These are phyloP conservation scores for Sphenodon punctatus DNA, from an alignment of 2,797 vertebrate species.

Conservation along the genomic window DNA sequence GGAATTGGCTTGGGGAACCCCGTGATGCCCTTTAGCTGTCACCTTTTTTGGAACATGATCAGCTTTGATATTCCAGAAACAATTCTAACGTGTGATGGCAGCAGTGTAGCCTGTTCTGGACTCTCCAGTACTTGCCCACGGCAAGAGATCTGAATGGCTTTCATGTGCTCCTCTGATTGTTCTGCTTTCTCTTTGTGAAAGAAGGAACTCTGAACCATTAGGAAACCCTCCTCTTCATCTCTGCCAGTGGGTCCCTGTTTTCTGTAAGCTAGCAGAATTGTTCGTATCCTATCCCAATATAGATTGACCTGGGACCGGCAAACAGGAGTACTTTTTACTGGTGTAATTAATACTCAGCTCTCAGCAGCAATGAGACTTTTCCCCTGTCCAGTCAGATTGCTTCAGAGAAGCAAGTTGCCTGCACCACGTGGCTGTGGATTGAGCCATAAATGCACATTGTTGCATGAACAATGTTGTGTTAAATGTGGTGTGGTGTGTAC, in stretches of 20 bases:
- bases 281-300: constrained; percentile 65
- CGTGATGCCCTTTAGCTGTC: neutral
- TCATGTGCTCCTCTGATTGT: neutral
- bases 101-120: constrained; percentile 30
- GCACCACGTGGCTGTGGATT: neutral
- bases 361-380: constrained; percentile 41
- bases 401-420: neutral
- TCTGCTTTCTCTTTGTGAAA: neutral
- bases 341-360: constrained; percentile 49
- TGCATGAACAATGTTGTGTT: neutral
- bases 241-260: constrained; percentile 61
- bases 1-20: neutral
- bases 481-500: neutral
- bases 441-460: neutral
- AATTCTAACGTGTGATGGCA: constrained; percentile 1
- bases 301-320: constrained; percentile 57
- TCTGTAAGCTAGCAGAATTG: constrained; percentile 64
- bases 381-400: constrained; percentile 21
- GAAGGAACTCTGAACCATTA: constrained; percentile 13
- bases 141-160: constrained; percentile 25
- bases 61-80: neutral
- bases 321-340: constrained; percentile 51
- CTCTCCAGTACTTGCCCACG: too few species aligned
- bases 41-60: neutral
- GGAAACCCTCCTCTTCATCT: constrained; percentile 25